Evolutionary conservation across 2,113 vertebrate species (phyloP), one percentile per base, ranked within the genome.

Genomic region (Entelurus aequoreus): DNA sequence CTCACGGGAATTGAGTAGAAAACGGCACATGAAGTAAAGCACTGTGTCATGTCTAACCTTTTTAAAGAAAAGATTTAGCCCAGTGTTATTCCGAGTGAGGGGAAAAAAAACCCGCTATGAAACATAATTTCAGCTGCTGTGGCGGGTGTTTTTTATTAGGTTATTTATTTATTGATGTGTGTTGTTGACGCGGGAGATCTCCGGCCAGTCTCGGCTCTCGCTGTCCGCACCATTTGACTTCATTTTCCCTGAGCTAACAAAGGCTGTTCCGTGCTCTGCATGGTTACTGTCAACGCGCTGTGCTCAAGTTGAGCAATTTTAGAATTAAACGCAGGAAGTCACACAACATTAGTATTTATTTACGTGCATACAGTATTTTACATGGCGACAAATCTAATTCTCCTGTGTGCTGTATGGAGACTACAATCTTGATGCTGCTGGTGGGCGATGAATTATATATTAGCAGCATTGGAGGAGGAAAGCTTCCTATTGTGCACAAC

Each of bases 81-180:
- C 62, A 4, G 64, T 46, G 42, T 65, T 63, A 65, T 58, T 74
- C 72, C 69, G 28, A 53, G 40, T 65, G 59, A 55, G 49, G 62
- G 28, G n/a, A n/a, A 28, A 28, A 12, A 12, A 46, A 46, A 79
- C 55, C 63, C n/a, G 69, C 46, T 57, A 54, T 66, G 64, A 65
- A 78, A 82, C 77, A 81, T 69, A 77, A 76, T 84, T 81, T 77
- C 68, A 78, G 79, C 10, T 3, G 42, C 42, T 2, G 42, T 76
- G 54, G 36, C 37, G 60, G 66, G 68, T 48, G 40, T 46, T 79
- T 85, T 28, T 86, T 84, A 83, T 82, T 73, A 72, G 75, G 57
- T 73, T 84, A 75, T 81, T 73, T 81, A 76, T 82, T 83, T 86
- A 86, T 80, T 83, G 79, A 85, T 81, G 83, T 79, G 70, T 78